These are phyloP conservation scores for Pycnomerus fuliginosus DNA, from an alignment of 2,888 invertebrate genomes.

Conservation along the genomic window DNA sequence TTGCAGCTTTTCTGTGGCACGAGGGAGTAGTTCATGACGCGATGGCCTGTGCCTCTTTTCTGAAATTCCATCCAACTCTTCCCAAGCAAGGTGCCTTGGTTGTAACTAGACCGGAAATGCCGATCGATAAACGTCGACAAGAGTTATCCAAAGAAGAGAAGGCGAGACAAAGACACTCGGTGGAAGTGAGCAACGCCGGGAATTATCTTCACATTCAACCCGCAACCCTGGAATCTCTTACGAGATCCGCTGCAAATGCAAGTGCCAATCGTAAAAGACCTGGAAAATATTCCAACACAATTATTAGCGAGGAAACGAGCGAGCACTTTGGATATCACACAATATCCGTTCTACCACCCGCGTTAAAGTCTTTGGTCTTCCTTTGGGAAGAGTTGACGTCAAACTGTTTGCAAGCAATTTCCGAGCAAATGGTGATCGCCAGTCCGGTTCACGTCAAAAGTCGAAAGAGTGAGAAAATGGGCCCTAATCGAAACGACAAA, in stretches of 20 bases:
- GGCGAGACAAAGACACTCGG: conserved; percentile 80
- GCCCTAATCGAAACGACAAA: conserved; percentile 37
- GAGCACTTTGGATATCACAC: conserved; percentile 57
- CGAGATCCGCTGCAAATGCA: conserved; percentile 77
- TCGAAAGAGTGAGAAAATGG: conserved; percentile 39
- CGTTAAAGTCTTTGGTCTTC: conserved; percentile 81
- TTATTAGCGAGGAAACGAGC: conserved; percentile 59
- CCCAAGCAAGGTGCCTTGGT: conserved; percentile 79
- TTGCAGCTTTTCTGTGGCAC: conserved; percentile 96
- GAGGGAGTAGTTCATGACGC: conserved; percentile 96
- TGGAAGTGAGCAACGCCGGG: conserved; percentile 72
- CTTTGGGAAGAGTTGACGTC: conserved; percentile 85
- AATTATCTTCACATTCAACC: conserved; percentile 78
- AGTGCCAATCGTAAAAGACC: conserved; percentile 64
- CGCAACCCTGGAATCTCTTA: conserved; percentile 73
- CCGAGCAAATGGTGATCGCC: conserved; percentile 62
- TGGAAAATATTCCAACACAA: conserved; percentile 32
- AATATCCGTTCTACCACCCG: conserved; percentile 80
- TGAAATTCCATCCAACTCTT: conserved; percentile 88
- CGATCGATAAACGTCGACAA: conserved; percentile 52
- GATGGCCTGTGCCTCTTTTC: conserved; percentile 95
- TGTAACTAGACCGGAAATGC: conserved; percentile 60
- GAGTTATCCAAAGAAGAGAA: conserved; percentile 61
- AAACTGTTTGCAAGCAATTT: conserved; percentile 66
- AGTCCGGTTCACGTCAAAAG: conserved; percentile 53